Evolutionary conservation across 2,797 vertebrate species (phyloP), one percentile per base, ranked within the genome.

Genomic region (Sardinella longiceps): DNA sequence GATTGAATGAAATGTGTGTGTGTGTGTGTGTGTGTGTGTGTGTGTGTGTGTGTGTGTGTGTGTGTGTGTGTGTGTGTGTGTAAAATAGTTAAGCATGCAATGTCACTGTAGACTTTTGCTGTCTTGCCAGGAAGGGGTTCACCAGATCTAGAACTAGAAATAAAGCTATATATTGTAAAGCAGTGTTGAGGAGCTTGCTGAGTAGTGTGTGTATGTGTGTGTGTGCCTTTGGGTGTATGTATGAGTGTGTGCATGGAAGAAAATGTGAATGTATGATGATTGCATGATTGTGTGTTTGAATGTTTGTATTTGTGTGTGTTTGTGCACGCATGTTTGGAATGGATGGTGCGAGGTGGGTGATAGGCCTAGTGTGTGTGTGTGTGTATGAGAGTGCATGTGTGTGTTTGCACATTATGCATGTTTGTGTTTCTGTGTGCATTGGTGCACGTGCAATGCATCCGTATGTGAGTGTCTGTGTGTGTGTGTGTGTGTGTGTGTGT

Each of bases 1-100:
- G 85, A 86, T 88, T 88, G 85, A 33, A 20, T 74, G 66, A 74
- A 63, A 30, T 74, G 30, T 15, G 28, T 28, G n/a, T 25, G n/a
- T 25, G n/a, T 63, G 60, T 63, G 60, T 63, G 25, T 28, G 25
- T 63, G 60, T 63, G 60, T 30, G 60, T 63, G n/a, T 30, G 60
- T 63, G 60, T 30, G 28, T 33, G 28, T 74, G 30, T 30, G 25
- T 37, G 7, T 66, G 14, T 74, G 10, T 39, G 37, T 23, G 5
- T 77, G 66, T 56, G 23, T 56, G 53, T 56, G 53, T n/a, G 5
- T 56, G 53, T 56, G 28, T 14, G 3, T 74, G 66, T 74, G 15
- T n/a, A n/a, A n/a, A n/a, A n/a, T n/a, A 30, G 60, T 14, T 66
- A 28, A 28, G 30, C 30, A 33, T 70, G 28, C 63, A 9, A 43